Conservation (phyloP, 2,113 vertebrate genomes). For the Onychostoma macrolepis region DNA sequence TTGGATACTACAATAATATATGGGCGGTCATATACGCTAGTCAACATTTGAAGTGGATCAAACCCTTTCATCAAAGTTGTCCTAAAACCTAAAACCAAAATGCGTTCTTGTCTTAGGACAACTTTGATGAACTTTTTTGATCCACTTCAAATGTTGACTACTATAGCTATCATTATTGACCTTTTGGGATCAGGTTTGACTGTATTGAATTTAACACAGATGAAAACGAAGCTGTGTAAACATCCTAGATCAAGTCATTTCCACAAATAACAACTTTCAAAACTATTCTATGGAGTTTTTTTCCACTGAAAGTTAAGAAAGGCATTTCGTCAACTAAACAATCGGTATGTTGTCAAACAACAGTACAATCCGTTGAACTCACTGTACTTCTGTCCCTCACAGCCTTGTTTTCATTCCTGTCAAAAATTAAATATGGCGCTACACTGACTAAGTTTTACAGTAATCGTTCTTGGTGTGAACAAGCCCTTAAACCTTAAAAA, state of each 20-base stretch:
- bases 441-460: neutral
- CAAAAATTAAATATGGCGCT: neutral
- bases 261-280: neutral
- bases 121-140: too few species aligned
- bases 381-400: too few species aligned
- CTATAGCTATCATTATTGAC: too few species aligned
- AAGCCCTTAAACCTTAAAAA: neutral
- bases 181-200: neutral
- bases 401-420: neutral
- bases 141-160: too few species aligned
- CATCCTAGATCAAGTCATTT: neutral
- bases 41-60: too few species aligned
- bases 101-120: too few species aligned
- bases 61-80: too few species aligned
- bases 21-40: too few species aligned
- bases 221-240: neutral
- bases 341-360: neutral
- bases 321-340: neutral
- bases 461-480: neutral
- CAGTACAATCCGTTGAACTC: neutral
- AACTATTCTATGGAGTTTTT: neutral
- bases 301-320: neutral
- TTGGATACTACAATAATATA: too few species aligned
- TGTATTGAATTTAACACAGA: neutral
- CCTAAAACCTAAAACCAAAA: too few species aligned